These are phyloP conservation scores for Heliconius melpomene DNA, from an alignment of 1,140 invertebrate genomes.

Conservation along the genomic window DNA sequence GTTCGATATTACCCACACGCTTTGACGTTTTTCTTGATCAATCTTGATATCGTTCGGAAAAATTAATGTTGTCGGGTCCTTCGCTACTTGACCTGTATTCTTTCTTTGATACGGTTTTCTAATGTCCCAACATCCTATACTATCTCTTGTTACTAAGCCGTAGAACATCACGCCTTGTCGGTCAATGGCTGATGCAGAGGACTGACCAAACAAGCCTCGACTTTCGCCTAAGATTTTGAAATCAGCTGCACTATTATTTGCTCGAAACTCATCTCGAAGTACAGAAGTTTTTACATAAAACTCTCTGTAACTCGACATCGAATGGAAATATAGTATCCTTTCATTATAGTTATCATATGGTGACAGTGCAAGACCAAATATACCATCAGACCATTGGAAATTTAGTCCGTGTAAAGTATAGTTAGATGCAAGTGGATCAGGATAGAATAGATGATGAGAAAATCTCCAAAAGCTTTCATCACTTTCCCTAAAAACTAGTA, in stretches of 20 bases:
- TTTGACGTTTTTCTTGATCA: constrained; percentile 85
- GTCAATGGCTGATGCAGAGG: constrained; percentile 87
- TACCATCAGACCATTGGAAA: constrained; percentile 91
- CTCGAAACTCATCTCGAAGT: constrained; percentile 82
- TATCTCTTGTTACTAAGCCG: constrained; percentile 87
- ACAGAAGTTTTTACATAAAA: constrained; percentile 86
- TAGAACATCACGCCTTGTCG: constrained; percentile 88
- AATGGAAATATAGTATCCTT: constrained; percentile 87
- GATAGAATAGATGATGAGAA: constrained; percentile 88
- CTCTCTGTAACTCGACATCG: constrained; percentile 89
- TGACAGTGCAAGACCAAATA: constrained; percentile 88
- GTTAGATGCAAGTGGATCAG: constrained; percentile 87
- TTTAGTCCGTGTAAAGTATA: constrained; percentile 86
- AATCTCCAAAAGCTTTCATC: constrained; percentile 87
- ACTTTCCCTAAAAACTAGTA: constrained; percentile 86
- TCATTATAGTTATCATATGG: constrained; percentile 82
- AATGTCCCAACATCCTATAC: constrained; percentile 90
- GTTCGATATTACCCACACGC: constrained; percentile 89
- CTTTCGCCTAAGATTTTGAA: constrained; percentile 85
- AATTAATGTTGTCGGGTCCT: constrained; percentile 82
- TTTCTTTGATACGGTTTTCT: constrained; percentile 85
- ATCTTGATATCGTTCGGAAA: constrained; percentile 91
- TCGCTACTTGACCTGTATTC: constrained; percentile 84
- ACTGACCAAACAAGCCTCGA: constrained; percentile 84
- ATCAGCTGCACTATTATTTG: constrained; percentile 79